Evolutionary conservation across 2,888 invertebrate genomes (phyloP), one percentile per base, ranked within the genome.

Genomic region (Clanis bilineata): DNA sequence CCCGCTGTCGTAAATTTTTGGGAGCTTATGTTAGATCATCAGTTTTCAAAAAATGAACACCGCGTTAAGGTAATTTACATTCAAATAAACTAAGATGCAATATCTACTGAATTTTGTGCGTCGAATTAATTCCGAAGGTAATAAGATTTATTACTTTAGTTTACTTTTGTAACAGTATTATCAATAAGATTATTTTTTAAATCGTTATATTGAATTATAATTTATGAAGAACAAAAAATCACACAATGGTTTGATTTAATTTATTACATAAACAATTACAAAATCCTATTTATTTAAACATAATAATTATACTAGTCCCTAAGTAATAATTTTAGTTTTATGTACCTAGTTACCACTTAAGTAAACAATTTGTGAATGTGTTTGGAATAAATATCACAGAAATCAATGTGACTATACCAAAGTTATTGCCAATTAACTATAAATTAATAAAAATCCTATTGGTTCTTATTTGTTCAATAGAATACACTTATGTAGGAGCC

Each of bases 1-100:
- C 91, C 0, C 83, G 74, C 54, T 92, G 92, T 62, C 76, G 70
- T 44, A 77, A 73, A 60, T 90, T 82, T 70, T 72, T 92, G 59
- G 92, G 91, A 22, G 75, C 86, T 21, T 90, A 86, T 64, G 72
- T 82, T 0, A 79, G 77, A 62, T 83, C 74, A 25, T 75, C 73
- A 21, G 60, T 84, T 51, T 51, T 58, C 3, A 51, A 58, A 51
- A 38, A 18, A 4, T 51, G 32, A 51, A 2, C n/a, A 12, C 7
- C 7, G 15, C 28, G 25, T 15, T 3, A 32, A 32, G 32, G 10
- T 51, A 10, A 32, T n/a, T n/a, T n/a, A n/a, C n/a, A n/a, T n/a
- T n/a, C n/a, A n/a, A n/a, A n/a, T n/a, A n/a, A n/a, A n/a, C n/a
- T n/a, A n/a, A n/a, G n/a, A n/a, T n/a, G n/a, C n/a, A n/a, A n/a